phyloP scores from a whole-genome alignment of 2,797 vertebrate species.

The Hydrolagus colliei region DNA sequence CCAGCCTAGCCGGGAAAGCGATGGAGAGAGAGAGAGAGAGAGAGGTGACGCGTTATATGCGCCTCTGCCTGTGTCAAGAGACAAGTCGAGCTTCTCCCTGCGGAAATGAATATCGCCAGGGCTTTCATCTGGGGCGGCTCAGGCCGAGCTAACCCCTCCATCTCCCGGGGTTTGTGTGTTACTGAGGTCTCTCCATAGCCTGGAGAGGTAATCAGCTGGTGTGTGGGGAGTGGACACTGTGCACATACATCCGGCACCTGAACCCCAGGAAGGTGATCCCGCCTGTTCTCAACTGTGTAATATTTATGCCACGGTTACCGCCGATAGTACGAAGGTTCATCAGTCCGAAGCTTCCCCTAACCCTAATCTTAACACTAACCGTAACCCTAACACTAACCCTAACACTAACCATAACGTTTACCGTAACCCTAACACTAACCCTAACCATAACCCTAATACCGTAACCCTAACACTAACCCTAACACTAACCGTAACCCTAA shows the following conservation, averaged over 20 bases:
- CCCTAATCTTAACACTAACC: no score
- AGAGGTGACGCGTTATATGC: neutral
- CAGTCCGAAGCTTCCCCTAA: no score
- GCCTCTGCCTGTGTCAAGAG: no score
- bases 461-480: no score
- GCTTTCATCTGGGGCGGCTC: neutral
- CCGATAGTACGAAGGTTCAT: no score
- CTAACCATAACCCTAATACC: no score
- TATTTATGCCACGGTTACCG: neutral
- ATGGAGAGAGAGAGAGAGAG: neutral
- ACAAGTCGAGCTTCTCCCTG: neutral
- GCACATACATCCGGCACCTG: neutral
- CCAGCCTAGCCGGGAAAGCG: neutral
- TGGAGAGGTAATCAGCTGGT: slow-evolving; percentile 16
- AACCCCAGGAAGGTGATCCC: no score
- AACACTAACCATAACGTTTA: no score
- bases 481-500: no score
- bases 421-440: no score
- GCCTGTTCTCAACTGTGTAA: neutral
- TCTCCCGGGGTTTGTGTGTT: neutral
- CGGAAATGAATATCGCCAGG: neutral
- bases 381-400: no score
- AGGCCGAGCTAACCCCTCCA: neutral
- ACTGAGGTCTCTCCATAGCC: neutral
- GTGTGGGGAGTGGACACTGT: neutral